phyloP scores from a whole-genome alignment of 2,113 vertebrate genomes.

The Lichenostomus cassidix region DNA sequence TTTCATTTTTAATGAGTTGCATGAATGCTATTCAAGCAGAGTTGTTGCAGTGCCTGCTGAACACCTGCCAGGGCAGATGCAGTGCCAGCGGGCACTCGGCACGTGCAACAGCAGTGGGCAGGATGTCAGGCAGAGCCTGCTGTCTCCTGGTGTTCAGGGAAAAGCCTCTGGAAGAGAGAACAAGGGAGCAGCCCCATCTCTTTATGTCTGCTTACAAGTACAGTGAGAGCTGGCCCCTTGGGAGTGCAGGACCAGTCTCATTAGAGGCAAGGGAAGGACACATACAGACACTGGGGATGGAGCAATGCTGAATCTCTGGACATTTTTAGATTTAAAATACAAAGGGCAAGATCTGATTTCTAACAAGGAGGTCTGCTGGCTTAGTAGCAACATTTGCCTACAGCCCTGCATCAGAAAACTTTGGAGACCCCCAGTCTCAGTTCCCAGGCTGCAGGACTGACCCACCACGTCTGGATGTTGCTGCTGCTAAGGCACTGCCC shows the following conservation, averaged over 20 bases:
- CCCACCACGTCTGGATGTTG: background rate
- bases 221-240: background rate
- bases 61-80: background rate
- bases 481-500: background rate
- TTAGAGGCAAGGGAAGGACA: background rate
- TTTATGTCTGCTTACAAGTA: background rate
- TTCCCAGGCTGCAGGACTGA: background rate
- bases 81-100: accelerated
- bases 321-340: background rate
- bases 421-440: background rate
- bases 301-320: background rate
- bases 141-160: accelerated
- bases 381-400: background rate
- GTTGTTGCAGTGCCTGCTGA: background rate
- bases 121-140: background rate
- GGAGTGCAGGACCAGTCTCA: background rate
- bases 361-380: background rate
- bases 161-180: background rate
- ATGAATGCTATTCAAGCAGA: slow-evolving; percentile 4
- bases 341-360: background rate
- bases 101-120: background rate
- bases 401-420: background rate
- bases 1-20: slow-evolving; percentile 50
- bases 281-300: background rate
- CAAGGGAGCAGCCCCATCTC: background rate